Conservation (phyloP, 2,797 vertebrate species). For the Gallinago solitaria region DNA sequence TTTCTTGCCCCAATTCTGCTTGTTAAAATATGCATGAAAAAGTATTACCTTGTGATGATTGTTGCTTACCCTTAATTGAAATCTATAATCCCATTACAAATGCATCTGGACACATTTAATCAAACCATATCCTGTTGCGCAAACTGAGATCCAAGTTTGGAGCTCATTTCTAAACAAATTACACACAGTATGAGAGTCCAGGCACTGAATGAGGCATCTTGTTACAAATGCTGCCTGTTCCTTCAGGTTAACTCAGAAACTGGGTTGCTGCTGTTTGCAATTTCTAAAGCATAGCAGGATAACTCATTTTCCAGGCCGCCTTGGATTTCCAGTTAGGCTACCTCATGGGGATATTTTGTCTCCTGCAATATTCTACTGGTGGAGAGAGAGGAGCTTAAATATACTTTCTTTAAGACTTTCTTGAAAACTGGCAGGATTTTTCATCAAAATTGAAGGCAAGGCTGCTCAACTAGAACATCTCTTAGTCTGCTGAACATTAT, state of each 20-base stretch:
- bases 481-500: neutral
- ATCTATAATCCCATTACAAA: conserved; percentile 58
- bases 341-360: conserved; percentile 25
- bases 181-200: neutral
- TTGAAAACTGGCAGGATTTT: neutral
- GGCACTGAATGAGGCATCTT: neutral
- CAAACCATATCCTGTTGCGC: conserved; percentile 41
- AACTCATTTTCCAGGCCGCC: conserved; percentile 33
- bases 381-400: neutral
- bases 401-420: conserved; percentile 8
- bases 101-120: conserved; percentile 55
- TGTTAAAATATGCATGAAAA: conserved; percentile 31
- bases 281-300: conserved; percentile 46
- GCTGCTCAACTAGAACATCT: conserved; percentile 10
- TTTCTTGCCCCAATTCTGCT: conserved; percentile 21
- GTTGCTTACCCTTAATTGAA: conserved; percentile 48
- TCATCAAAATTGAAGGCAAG: neutral
- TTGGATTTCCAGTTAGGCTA: conserved; percentile 33
- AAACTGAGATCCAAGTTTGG: conserved; percentile 56
- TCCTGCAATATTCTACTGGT: conserved; percentile 10
- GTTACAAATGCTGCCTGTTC: neutral
- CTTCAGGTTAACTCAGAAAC: conserved; percentile 50
- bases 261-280: conserved; percentile 25
- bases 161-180: conserved; percentile 53
- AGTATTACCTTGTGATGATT: conserved; percentile 17